These are phyloP conservation scores for Chiloscyllium plagiosum DNA, from an alignment of 2,113 vertebrate genomes.

Conservation along the genomic window DNA sequence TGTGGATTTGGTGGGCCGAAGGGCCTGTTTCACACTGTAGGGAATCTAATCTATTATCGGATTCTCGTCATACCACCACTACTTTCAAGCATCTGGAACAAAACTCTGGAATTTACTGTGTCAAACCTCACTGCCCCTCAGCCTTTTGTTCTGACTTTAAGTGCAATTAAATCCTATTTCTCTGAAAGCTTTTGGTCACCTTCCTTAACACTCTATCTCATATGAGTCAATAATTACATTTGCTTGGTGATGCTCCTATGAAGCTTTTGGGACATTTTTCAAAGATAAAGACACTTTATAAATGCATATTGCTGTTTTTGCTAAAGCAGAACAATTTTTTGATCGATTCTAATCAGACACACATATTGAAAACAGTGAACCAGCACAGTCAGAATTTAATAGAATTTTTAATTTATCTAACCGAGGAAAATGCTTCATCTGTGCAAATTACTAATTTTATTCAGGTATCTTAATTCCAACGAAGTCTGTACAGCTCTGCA, in stretches of 20 bases:
- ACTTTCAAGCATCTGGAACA: neutral
- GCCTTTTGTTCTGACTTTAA: neutral
- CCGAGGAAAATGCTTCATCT: neutral
- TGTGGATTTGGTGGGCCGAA: no score
- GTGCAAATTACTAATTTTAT: neutral
- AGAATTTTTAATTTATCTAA: neutral
- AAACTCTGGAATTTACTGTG: neutral
- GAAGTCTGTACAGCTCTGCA: neutral
- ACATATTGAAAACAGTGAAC: neutral
- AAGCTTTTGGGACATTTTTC: neutral
- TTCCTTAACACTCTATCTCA: neutral
- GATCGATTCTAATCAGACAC: neutral
- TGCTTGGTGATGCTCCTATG: neutral
- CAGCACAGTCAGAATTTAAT: neutral
- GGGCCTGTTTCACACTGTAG: no score
- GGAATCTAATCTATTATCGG: neutral
- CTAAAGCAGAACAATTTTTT: neutral
- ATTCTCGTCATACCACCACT: neutral
- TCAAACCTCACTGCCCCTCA: neutral
- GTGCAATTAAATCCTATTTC: neutral
- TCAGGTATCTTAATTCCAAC: neutral
- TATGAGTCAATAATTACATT: neutral
- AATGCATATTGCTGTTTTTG: neutral
- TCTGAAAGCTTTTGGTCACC: neutral
- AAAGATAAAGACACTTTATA: neutral